A percentile compares a stretch with the other conserved stretches of the same genome.
Evolutionary conservation across 2,797 vertebrate genomes (phyloP).

Genomic region (Pachyuromys duprasi): DNA sequence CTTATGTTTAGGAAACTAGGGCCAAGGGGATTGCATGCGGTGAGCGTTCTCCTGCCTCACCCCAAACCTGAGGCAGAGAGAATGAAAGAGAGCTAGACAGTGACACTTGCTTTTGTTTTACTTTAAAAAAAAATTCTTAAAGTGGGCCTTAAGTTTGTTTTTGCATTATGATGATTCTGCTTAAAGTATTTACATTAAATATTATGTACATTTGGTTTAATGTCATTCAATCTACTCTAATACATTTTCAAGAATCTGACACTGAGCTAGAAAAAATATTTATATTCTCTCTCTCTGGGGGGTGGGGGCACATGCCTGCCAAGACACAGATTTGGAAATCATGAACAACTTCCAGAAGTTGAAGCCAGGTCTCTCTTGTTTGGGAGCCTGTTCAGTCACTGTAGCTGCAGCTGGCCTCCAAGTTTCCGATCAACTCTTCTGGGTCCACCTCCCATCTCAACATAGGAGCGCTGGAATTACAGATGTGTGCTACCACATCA

Average conservation of each 20-base stretch:
- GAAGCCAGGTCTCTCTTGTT: background rate
- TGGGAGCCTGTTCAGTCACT: background rate
- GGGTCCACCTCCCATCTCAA: no score
- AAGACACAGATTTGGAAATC: background rate
- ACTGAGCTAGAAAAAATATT: background rate
- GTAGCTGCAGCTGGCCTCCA: background rate
- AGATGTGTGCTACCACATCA: background rate
- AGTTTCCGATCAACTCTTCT: background rate
- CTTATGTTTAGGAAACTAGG: background rate
- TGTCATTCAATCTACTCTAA: background rate
- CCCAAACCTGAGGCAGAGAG: background rate
- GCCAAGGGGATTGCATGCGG: background rate
- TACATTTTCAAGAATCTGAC: slow-evolving; percentile 7
- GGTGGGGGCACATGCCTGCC: no score
- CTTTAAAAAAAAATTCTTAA: background rate
- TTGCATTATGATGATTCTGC: background rate
- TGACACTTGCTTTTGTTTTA: background rate
- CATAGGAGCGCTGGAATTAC: background rate
- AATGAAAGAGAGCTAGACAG: background rate
- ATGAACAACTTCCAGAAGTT: background rate
- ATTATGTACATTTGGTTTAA: background rate
- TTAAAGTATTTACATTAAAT: background rate
- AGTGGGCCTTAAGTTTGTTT: background rate
- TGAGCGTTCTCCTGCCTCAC: background rate
- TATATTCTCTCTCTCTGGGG: no score